Evolutionary conservation across 1,140 invertebrate species (phyloP), one percentile per base, ranked within the genome.

Genomic region (Drosophila teissieri): DNA sequence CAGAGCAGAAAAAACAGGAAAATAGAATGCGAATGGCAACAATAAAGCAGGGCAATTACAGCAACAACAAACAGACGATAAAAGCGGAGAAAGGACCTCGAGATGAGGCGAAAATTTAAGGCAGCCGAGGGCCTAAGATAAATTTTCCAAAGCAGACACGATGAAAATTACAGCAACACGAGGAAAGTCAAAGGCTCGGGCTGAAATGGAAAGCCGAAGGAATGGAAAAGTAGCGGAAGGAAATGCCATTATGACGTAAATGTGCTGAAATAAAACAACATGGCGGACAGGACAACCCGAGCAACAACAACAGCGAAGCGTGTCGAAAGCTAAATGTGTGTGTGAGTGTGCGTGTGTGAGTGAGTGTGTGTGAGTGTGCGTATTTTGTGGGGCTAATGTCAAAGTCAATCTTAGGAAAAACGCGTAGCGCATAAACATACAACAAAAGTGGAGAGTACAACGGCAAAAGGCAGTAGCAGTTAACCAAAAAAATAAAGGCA

Each of bases 181-280:
- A 72, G 84, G 79, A 70, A 86, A 78, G 78, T 81, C 82, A 80
- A 81, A 86, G 73, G 68, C 63, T 44, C 65, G 65, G 60, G 73
- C 53, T 40, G 53, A 77, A 53, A 62, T 40, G 67, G 61, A 58
- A 78, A 68, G 42, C 37, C 31, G 73, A 77, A 77, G 75, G 54
- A 37, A 77, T 69, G 75, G 54, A 37, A 74, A 77, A 69, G 63
- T 55, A 78, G 73, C 85, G 84, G 84, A 84, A 89, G 84, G 84
- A 89, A 89, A 89, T 89, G 84, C 84, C 84, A 89, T 89, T 89
- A 89, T 89, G 84, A 89, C 84, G 84, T 89, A 89, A 89, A 89
- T 89, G 84, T 89, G 84, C 84, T 89, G 84, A 89, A 89, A 89
- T 89, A 89, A 89, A 89, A 89, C 84, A 89, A 89, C 84, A 88